These are phyloP conservation scores for Rhingia rostrata DNA, from an alignment of 2,888 invertebrate species.

Conservation along the genomic window DNA sequence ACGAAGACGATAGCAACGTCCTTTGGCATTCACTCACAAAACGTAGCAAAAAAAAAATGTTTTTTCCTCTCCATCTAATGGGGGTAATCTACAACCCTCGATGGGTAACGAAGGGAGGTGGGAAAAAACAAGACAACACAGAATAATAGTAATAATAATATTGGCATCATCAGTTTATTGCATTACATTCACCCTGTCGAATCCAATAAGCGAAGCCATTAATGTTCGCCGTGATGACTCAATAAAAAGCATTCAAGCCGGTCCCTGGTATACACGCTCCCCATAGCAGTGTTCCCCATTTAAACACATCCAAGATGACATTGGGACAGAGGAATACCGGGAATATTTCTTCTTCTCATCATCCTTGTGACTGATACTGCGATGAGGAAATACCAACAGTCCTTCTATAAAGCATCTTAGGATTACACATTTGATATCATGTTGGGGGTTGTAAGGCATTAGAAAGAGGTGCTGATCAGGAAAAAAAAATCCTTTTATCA, in stretches of 20 bases:
- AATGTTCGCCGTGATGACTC: conserved; percentile 61
- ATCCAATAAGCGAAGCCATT: conserved; percentile 63
- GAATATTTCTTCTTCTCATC: conserved; percentile 14
- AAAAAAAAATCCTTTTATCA: conserved; percentile 56
- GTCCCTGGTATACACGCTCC: conserved; percentile 10
- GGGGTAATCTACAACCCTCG: conserved; percentile 1
- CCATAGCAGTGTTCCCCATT: conserved; percentile 3
- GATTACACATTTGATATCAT: conserved; percentile 18
- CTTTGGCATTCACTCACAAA: conserved; percentile 8
- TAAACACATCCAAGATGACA: conserved; percentile 35
- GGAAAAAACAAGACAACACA: conserved; percentile 24
- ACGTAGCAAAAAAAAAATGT: neutral
- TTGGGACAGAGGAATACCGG: conserved; percentile 29
- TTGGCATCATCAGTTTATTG: conserved; percentile 68
- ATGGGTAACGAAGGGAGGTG: neutral
- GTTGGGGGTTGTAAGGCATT: conserved; percentile 9
- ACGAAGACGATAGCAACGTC: conserved; percentile 10
- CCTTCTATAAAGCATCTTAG: conserved; percentile 40
- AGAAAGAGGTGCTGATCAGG: neutral
- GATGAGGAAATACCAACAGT: conserved; percentile 47
- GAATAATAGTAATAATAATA: conserved; percentile 64
- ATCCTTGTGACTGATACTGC: conserved; percentile 38
- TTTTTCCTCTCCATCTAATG: neutral
- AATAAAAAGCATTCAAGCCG: conserved; percentile 51
- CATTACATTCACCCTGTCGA: conserved; percentile 66